Conservation (phyloP, 2,888 invertebrate species). For the Mamestra brassicae region DNA sequence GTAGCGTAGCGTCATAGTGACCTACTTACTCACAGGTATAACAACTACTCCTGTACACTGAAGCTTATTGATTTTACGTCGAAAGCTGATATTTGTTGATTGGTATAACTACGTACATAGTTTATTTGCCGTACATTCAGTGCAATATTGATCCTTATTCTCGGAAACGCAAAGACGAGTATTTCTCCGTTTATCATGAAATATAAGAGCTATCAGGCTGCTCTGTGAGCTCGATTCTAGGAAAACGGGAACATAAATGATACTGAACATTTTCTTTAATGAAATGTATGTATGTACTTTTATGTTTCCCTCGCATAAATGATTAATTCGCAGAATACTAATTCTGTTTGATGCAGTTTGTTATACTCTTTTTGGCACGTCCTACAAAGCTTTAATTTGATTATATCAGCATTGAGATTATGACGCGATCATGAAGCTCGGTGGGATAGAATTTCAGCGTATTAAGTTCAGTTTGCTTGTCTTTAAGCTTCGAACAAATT, state of each 20-base stretch:
- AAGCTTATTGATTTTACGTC: slow-evolving; percentile 47
- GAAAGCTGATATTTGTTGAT: slow-evolving; percentile 43
- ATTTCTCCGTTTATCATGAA: neutral
- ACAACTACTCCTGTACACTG: slow-evolving; percentile 18
- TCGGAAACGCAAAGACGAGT: slow-evolving; percentile 6
- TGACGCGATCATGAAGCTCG: neutral
- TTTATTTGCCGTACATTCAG: slow-evolving; percentile 4
- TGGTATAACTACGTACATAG: neutral
- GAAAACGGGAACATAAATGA: slow-evolving; percentile 14
- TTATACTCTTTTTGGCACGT: slow-evolving; percentile 18
- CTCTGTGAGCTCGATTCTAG: slow-evolving; percentile 8
- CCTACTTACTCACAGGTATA: slow-evolving; percentile 46
- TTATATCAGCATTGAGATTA: slow-evolving; percentile 1
- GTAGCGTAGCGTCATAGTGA: slow-evolving; percentile 44
- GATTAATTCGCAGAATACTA: slow-evolving; percentile 16
- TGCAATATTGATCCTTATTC: slow-evolving; percentile 32
- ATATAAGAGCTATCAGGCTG: slow-evolving; percentile 6
- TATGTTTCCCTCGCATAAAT: neutral
- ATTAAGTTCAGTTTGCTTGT: neutral
- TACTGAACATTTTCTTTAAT: neutral
- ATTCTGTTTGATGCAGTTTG: neutral
- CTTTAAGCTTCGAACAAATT: neutral
- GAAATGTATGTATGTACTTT: slow-evolving; percentile 4
- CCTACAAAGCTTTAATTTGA: slow-evolving; percentile 8
- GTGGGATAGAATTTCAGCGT: slow-evolving; percentile 8